Base-by-base conservation (phyloP, 2,888 invertebrate genomes). In the Conops quadrifasciatus region DNA sequence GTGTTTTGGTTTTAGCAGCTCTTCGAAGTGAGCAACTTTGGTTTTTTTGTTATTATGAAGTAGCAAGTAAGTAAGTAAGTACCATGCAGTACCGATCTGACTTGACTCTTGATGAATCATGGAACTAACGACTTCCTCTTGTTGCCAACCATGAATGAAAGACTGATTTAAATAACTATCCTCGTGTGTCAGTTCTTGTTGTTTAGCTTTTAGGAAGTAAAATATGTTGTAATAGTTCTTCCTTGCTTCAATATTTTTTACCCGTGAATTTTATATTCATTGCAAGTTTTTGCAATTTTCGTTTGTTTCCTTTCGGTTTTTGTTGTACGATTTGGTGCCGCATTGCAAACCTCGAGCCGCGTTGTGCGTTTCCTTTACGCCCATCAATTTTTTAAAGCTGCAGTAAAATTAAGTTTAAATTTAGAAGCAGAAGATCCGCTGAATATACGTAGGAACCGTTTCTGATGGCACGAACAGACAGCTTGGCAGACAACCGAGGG, bases 251-350 rank as follows among this genome's bases (percentile, higher is more conserved):
- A 56, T 51, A 30, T 69, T 67, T 66, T 36, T 36, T 5, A 58
- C 70, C 9, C 73, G 73, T 64, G 74, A 74, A 77, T 79, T 82
- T 80, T 77, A 78, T 81, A 82, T 82, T 82, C 81, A 78, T 74
- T 74, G 76, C 80, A 79, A 78, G 82, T 82, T 75, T 76, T 75
- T 74, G 75, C 74, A 80, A 81, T 81, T 81, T 81, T 81, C 75
- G 77, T 78, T 77, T 73, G 68, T 24, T 81, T 82, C 80, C 82
- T 79, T 80, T 78, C 76, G 72, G 28, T 49, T 69, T 74, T 76
- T 73, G 59, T 70, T 56, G 69, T 36, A 26, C 53, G 16, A 45
- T 21, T 4, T 36, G 36, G 13, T 45, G 43, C 15, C 19, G 13
- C 15, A 28, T 69, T 53, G 58, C n/a, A n/a, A 9, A 36, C 9